Evolutionary conservation across 2,797 vertebrate genomes (phyloP).

Genomic region (Notolepis coatsorum): DNA sequence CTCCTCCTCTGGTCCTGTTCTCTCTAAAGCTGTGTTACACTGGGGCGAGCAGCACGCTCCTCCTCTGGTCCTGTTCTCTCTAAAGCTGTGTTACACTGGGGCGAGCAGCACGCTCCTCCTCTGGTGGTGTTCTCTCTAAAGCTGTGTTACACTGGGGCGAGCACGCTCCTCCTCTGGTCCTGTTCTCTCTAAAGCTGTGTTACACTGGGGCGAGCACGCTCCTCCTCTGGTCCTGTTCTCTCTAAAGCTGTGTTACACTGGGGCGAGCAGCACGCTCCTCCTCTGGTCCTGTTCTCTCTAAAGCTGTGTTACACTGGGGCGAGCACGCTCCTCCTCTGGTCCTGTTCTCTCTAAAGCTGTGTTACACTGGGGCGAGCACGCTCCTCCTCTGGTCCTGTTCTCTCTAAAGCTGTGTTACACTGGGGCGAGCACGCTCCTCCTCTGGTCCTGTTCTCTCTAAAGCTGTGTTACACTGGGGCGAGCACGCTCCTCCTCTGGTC

Average conservation of each 20-base stretch:
- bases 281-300: conserved; percentile 73
- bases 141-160: conserved; percentile 43
- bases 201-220: conserved; percentile 24
- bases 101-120: no score
- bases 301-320: conserved; percentile 56
- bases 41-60: no score
- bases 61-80: conserved; percentile 72
- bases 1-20: no score
- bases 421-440: no score
- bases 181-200: conserved; percentile 71
- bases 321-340: no score
- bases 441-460: conserved; percentile 75
- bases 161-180: no score
- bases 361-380: conserved; percentile 19
- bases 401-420: conserved; percentile 62
- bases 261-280: no score
- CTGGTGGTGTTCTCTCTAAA: conserved; percentile 75
- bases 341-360: conserved; percentile 74
- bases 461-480: conserved; percentile 49
- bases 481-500: no score
- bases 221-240: no score
- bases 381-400: no score
- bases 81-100: conserved; percentile 60
- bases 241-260: conserved; percentile 61
- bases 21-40: conserved; percentile 62